phyloP scores from a whole-genome alignment of 2,797 vertebrate species.

The Falco rusticolus region DNA sequence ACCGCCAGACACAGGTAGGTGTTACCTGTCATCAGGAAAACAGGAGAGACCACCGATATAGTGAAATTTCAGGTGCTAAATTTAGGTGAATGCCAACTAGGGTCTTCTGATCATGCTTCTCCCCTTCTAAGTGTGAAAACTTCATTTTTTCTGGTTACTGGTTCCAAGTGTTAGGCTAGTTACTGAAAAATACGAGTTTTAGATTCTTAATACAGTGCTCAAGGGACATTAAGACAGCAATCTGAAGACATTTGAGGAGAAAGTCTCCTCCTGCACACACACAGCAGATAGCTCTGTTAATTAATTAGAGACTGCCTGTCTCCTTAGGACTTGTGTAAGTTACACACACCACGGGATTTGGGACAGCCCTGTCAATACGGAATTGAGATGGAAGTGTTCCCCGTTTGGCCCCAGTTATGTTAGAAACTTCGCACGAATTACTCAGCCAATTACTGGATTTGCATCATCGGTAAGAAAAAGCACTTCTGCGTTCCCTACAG shows the following conservation, averaged over 20 bases:
- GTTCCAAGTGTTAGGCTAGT: not conserved
- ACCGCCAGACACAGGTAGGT: constrained; percentile 97
- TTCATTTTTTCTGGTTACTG: not conserved
- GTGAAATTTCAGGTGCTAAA: not conserved
- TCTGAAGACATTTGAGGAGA: not conserved
- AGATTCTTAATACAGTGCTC: not conserved
- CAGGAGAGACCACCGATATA: not conserved
- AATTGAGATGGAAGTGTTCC: not conserved
- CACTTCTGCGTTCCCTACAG: not conserved
- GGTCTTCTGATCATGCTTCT: not conserved
- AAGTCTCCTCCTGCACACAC: accelerated
- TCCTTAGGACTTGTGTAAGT: not conserved
- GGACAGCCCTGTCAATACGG: not conserved
- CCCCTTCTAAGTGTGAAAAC: not conserved
- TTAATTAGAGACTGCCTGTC: not conserved
- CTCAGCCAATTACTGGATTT: not conserved
- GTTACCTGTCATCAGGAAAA: constrained; percentile 79
- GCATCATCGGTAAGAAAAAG: not conserved
- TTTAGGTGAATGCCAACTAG: not conserved
- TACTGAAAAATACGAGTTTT: not conserved
- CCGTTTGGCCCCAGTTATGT: not conserved
- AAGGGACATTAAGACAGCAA: accelerated
- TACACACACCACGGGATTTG: not conserved
- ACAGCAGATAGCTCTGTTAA: not conserved
- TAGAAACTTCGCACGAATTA: not conserved